A percentile compares a stretch with the other conserved stretches of the same genome.
Conservation (phyloP, 2,113 vertebrate species). For the Ictalurus punctatus region DNA sequence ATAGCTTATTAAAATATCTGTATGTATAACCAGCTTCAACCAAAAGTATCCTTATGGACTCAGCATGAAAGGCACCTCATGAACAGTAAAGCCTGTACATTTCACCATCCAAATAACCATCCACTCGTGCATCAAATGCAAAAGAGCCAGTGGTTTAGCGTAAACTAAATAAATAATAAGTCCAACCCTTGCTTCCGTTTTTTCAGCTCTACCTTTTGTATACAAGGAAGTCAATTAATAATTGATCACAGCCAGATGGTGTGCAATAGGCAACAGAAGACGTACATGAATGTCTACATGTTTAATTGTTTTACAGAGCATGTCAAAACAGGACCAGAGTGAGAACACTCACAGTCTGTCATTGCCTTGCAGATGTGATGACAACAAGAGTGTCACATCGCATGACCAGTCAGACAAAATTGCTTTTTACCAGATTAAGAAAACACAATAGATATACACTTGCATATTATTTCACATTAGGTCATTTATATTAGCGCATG, state of each 20-base stretch:
- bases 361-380: constrained; percentile 66
- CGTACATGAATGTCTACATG: constrained; percentile 77
- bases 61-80: background rate
- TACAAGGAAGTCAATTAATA: constrained; percentile 75
- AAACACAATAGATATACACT: constrained; percentile 46
- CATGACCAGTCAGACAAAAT: constrained; percentile 16
- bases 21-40: constrained; percentile 5
- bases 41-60: background rate
- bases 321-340: constrained; percentile 77
- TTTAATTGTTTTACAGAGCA: constrained; percentile 82
- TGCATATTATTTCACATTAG: constrained; percentile 56
- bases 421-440: constrained; percentile 37
- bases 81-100: constrained; percentile 16
- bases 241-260: constrained; percentile 80
- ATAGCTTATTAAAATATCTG: constrained; percentile 38
- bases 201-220: constrained; percentile 61
- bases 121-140: constrained; percentile 48
- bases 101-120: constrained; percentile 62
- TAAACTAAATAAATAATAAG: constrained; percentile 81
- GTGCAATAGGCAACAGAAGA: constrained; percentile 76
- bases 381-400: constrained; percentile 59
- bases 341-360: constrained; percentile 63
- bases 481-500: constrained; percentile 48
- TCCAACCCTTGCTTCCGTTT: constrained; percentile 66
- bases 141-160: constrained; percentile 52